Base-by-base conservation (phyloP, 2,888 invertebrate species). In the Nasonovia ribisnigri region DNA sequence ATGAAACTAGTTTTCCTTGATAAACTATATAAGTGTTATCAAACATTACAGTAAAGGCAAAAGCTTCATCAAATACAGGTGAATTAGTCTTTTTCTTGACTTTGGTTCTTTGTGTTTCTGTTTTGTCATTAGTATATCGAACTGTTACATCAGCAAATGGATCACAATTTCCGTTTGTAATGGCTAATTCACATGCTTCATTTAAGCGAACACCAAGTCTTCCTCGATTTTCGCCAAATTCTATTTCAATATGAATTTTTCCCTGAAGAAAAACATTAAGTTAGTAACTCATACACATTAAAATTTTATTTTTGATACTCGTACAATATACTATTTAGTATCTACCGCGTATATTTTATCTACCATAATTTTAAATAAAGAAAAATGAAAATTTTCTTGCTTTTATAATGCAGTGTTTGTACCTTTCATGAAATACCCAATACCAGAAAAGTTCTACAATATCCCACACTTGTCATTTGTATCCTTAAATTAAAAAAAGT, bases 111-210 rank as follows among this genome's bases (percentile, higher is more conserved):
- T 97, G 97, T 95, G 97, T 96, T 95, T 98, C 97, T 96, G 97
- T 97, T 95, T 98, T 97, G 94, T 97, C 97, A 96, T 98, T 98
- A 94, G 97, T 97, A 96, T 98, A 98, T 94, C 97, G 96, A 94
- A 98, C 97, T 91, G 97, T 97, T 95, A 98, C 97, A 95, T 97
- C 97, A 95, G 98, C 98, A 96, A 97, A 98, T 29, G 99, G 98
- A 96, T 99, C 98, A 96, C 98, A 99, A 95, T 98, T 97, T 95
- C 98, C 98, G 96, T 98, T 98, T 96, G 98, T 98, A 95, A 98
- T 97, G 94, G 98, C 98, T 95, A 99, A 96, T 96, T 98, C 98
- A 95, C 97, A 97, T 96, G 98, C 98, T 96, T 98, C 98, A 95
- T 97, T 96, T 94, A 98, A 97, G 95, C 97, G 91, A 57, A 95